Base-by-base conservation (phyloP, 2,888 invertebrate species). In the Synergus umbraculus region DNA sequence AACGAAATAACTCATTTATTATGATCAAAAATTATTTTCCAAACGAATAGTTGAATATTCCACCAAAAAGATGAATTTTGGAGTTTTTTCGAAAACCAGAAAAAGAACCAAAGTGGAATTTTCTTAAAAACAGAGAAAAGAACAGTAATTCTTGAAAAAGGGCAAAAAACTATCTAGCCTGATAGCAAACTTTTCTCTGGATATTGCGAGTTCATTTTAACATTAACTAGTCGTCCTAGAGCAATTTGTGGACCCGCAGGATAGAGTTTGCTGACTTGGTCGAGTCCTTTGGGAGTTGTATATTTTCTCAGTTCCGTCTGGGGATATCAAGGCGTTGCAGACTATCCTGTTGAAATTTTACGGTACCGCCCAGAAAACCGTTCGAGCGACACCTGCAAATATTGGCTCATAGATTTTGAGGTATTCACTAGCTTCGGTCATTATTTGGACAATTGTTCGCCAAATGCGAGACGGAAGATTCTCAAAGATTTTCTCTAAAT, bases 231-330 rank as follows among this genome's bases (percentile, higher is more conserved):
- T 60, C 60, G n/a, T 60, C 10, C 22, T 18, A 9, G 4, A 29
- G 22, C 22, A 22, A 29, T 63, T 63, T 18, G 29, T 63, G 29
- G 29, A 63, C 60, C 60, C 60, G 29, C 22, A 29, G 29, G 29
- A 9, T 29, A 29, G 9, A 54, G 37, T 54, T 73, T 54, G 54
- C 73, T 73, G 73, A 73, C 49, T 37, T 22, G 49, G 49, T n/a
- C n/a, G n/a, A 54, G 54, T 73, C 73, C 73, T 15, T 54, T 54
- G 73, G 73, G 54, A 73, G 54, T 73, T 73, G 37, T 73, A 54
- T 67, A 44, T 67, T 37, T 73, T 37, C 54, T 54, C 73, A 73
- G 54, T 49, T 73, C 54, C 54, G 15, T 37, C 54, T 15, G 37
- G 54, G 73, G 73, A 54, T 54, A 54, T 73, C 49, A 41, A 73